Conservation (phyloP, 2,113 vertebrate species). For the Colossoma macropomum region DNA sequence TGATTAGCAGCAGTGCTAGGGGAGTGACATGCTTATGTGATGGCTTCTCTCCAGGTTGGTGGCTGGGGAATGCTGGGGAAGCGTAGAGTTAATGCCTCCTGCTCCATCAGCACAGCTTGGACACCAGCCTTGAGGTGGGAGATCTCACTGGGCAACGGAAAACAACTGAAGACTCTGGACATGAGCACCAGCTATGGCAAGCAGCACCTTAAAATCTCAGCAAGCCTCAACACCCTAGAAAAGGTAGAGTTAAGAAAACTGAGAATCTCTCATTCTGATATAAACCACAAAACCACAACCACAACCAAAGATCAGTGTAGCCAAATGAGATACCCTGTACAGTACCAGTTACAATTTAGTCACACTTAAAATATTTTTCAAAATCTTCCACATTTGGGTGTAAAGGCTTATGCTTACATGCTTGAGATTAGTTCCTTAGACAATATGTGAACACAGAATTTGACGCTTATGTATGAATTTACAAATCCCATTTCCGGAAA, state of each 20-base stretch:
- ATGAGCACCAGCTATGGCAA: conserved; percentile 75
- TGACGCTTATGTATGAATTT: too few species aligned
- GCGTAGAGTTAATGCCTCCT: conserved; percentile 75
- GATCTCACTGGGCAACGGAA: conserved; percentile 75
- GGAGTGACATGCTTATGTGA: not conserved
- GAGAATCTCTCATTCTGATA: not conserved
- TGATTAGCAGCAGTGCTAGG: not conserved
- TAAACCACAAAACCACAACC: too few species aligned
- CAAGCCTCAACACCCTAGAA: conserved; percentile 69
- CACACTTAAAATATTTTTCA: too few species aligned
- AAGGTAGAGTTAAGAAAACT: conserved; percentile 65
- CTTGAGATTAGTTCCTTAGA: too few species aligned
- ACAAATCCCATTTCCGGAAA: too few species aligned
- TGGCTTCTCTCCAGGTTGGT: conserved; percentile 71
- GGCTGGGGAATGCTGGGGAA: conserved; percentile 70
- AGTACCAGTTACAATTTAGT: too few species aligned
- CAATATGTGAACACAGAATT: too few species aligned
- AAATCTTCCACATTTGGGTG: too few species aligned
- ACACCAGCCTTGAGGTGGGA: conserved; percentile 75
- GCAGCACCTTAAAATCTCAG: conserved; percentile 79
- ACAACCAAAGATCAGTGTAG: too few species aligned
- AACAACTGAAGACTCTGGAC: conserved; percentile 71
- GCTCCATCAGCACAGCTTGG: conserved; percentile 81
- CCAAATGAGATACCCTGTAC: too few species aligned
- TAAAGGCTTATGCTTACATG: too few species aligned